These are phyloP conservation scores for Plemyria rubiginata DNA, from an alignment of 2,888 invertebrate genomes.

Conservation along the genomic window DNA sequence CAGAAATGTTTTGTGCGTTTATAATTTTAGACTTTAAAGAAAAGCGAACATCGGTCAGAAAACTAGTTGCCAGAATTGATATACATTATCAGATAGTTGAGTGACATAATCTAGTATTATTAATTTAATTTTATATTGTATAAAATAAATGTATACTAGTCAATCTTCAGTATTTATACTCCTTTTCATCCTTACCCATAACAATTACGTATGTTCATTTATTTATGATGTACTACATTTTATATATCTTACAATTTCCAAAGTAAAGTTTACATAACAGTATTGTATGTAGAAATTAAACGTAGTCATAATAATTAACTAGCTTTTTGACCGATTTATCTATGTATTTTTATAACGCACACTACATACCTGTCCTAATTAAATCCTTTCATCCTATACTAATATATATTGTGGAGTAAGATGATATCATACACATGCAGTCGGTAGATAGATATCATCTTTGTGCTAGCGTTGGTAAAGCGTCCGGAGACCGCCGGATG, in stretches of 20 bases:
- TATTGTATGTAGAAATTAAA: slow-evolving; percentile 67
- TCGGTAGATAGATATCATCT: slow-evolving; percentile 54
- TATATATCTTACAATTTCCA: slow-evolving; percentile 55
- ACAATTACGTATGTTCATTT: slow-evolving; percentile 56
- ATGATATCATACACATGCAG: slow-evolving; percentile 49
- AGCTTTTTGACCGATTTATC: slow-evolving; percentile 83
- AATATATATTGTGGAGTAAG: slow-evolving; percentile 30
- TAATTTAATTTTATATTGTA: slow-evolving; percentile 78
- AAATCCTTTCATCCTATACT: slow-evolving; percentile 49
- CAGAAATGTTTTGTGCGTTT: slow-evolving; percentile 74
- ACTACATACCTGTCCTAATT: slow-evolving; percentile 55
- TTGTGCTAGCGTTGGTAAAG: slow-evolving; percentile 23
- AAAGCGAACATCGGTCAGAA: slow-evolving; percentile 73
- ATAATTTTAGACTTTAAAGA: slow-evolving; percentile 46
- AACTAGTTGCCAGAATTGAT: slow-evolving; percentile 64
- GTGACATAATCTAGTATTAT: slow-evolving; percentile 84
- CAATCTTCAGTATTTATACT: slow-evolving; percentile 72
- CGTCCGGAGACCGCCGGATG: slow-evolving; percentile 48
- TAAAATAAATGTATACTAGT: slow-evolving; percentile 78
- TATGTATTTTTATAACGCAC: slow-evolving; percentile 77
- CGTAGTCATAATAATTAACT: slow-evolving; percentile 68
- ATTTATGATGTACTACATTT: slow-evolving; percentile 53
- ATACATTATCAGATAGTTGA: slow-evolving; percentile 66
- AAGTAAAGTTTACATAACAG: slow-evolving; percentile 57
- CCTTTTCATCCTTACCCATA: slow-evolving; percentile 59